These are phyloP conservation scores for Paradisaea rubra DNA, from an alignment of 2,113 vertebrate species.

Conservation along the genomic window DNA sequence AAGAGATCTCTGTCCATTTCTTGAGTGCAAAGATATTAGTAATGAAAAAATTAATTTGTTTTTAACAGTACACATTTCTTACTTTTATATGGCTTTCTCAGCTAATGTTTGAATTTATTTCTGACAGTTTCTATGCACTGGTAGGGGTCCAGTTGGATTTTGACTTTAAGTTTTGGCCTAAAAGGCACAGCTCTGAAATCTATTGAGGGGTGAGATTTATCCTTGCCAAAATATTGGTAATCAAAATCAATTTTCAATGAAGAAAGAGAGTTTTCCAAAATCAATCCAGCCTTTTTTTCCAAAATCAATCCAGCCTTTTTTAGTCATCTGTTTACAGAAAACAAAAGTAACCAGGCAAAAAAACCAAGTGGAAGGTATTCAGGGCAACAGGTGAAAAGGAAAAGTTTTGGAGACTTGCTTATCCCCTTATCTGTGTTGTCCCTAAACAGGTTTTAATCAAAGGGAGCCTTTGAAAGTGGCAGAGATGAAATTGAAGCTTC, in stretches of 20 bases:
- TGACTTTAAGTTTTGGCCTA: background rate
- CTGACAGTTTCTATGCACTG: background rate
- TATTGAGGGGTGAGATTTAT: background rate
- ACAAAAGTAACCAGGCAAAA: background rate
- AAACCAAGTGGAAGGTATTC: background rate
- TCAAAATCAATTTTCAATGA: background rate
- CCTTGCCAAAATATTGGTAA: background rate
- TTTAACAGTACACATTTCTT: background rate
- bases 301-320: background rate
- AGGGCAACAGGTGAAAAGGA: background rate
- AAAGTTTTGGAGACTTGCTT: background rate
- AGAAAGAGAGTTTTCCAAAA: background rate
- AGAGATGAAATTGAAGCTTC: background rate
- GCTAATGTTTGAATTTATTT: background rate
- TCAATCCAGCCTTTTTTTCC: background rate
- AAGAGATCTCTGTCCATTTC: background rate
- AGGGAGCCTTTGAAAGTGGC: background rate
- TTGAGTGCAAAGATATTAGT: background rate
- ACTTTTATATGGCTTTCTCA: background rate
- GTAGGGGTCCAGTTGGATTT: background rate
- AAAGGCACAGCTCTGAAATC: background rate
- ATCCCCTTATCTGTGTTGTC: background rate
- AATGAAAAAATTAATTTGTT: background rate
- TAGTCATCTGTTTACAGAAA: background rate
- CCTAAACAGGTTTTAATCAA: background rate